Percentiles rank a stretch among this genome's conserved stretches.
Conservation (phyloP, 2,113 vertebrate genomes). For the Blennius ocellaris region DNA sequence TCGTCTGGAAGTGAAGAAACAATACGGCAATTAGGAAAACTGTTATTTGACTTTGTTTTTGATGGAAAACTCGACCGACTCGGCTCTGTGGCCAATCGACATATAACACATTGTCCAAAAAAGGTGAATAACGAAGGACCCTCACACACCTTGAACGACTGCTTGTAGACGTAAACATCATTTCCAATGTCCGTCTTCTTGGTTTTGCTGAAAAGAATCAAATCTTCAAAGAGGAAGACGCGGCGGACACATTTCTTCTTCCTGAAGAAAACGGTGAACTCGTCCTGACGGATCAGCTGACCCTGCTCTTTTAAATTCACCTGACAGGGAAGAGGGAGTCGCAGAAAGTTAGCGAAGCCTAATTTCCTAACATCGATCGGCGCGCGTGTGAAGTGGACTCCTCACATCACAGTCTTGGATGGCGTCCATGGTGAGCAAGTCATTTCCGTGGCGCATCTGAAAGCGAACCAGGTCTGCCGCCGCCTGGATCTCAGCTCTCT, state of each 20-base stretch:
- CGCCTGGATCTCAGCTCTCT: slow-evolving; percentile 76
- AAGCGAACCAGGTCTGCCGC: slow-evolving; percentile 81
- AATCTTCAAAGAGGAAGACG: slow-evolving; percentile 85
- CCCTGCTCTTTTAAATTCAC: slow-evolving; percentile 87
- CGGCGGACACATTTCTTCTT: slow-evolving; percentile 85
- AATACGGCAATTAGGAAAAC: background rate
- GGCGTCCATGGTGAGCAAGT: slow-evolving; percentile 86
- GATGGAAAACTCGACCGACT: background rate
- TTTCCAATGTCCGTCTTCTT: slow-evolving; percentile 82
- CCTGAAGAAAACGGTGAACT: slow-evolving; percentile 82
- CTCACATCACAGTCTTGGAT: slow-evolving; percentile 86
- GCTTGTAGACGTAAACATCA: slow-evolving; percentile 85
- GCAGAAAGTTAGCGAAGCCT: background rate
- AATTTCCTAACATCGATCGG: background rate
- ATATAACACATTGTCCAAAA: no score
- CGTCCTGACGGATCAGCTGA: slow-evolving; percentile 84
- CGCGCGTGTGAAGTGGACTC: background rate
- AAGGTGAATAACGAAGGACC: background rate
- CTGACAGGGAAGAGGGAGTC: slow-evolving; percentile 46
- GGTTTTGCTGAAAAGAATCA: slow-evolving; percentile 87
- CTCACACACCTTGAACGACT: slow-evolving; percentile 84
- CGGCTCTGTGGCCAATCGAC: no score
- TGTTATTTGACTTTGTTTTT: background rate
- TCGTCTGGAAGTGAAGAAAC: slow-evolving; percentile 70
- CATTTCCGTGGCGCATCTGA: slow-evolving; percentile 84